These are phyloP conservation scores for Mesorhabditis sp. DNA, from an alignment of 2,888 invertebrate genomes.

Conservation along the genomic window DNA sequence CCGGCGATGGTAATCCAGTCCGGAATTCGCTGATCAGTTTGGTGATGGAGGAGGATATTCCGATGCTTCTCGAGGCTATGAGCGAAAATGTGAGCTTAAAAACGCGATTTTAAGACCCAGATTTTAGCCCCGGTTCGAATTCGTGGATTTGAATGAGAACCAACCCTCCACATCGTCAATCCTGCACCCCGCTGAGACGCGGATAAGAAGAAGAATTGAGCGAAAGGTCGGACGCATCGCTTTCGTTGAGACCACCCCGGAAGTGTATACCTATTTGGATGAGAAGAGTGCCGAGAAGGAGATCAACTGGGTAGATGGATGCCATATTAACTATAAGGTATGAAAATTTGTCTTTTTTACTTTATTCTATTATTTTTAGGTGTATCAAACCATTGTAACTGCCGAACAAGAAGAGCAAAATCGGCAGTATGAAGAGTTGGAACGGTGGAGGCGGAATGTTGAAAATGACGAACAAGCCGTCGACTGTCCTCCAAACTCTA, in stretches of 20 bases:
- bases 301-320: not conserved
- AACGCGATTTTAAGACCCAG: not conserved
- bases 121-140: constrained; percentile 28
- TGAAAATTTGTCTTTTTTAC: not conserved
- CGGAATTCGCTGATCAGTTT: constrained; percentile 42
- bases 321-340: not conserved
- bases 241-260: constrained; percentile 30
- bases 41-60: constrained; percentile 44
- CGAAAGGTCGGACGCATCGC: constrained; percentile 29
- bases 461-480: not conserved
- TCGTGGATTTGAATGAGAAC: constrained; percentile 29
- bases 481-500: no score
- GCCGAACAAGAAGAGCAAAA: not conserved
- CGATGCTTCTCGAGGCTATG: constrained; percentile 43
- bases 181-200: constrained; percentile 21
- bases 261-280: constrained; percentile 39
- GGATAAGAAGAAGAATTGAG: constrained; percentile 20
- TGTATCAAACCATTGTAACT: not conserved
- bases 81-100: constrained; percentile 30
- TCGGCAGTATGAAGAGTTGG: not conserved
- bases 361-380: constrained; percentile 3
- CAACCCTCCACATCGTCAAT: constrained; percentile 31
- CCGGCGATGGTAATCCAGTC: constrained; percentile 42
- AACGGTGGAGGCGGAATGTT: constrained; percentile 3
- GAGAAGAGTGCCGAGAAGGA: constrained; percentile 24